Evolutionary conservation across 2,797 vertebrate genomes (phyloP).

Genomic region (Aphelocoma californica): DNA sequence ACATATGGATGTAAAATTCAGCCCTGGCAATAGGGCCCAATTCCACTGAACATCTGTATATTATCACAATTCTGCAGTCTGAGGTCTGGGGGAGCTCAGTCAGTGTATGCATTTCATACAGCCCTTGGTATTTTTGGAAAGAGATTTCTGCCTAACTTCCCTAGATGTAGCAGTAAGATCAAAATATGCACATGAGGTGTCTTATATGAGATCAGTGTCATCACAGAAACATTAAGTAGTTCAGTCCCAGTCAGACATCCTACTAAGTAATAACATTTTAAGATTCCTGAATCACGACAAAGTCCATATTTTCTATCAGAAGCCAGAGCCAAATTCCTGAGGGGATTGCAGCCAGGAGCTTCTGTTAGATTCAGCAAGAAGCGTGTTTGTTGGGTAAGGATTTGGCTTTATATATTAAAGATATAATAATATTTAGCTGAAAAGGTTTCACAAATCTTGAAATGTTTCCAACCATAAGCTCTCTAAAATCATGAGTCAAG

Average conservation of each 20-base stretch:
- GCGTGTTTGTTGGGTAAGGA: conserved; percentile 12
- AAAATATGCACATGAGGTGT: background rate
- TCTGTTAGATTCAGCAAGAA: conserved; percentile 23
- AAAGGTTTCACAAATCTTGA: conserved; percentile 39
- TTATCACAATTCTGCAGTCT: background rate
- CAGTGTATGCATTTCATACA: background rate
- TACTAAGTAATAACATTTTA: background rate
- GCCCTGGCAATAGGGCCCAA: background rate
- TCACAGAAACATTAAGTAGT: background rate
- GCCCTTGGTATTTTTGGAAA: background rate
- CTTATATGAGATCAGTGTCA: background rate
- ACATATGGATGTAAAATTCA: background rate
- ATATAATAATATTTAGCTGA: conserved; percentile 51
- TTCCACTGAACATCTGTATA: background rate
- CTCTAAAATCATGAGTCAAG: conserved; percentile 16
- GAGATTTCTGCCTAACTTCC: background rate
- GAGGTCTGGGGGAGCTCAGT: background rate
- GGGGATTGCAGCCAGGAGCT: background rate
- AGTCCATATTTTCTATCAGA: conserved; percentile 19
- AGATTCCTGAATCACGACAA: background rate
- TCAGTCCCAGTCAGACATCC: background rate
- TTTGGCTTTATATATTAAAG: conserved; percentile 32
- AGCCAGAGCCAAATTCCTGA: conserved; percentile 16
- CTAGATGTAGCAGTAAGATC: background rate
- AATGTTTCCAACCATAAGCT: conserved; percentile 25